Base-by-base conservation (phyloP, 1,140 invertebrate genomes). In the Mercenaria mercenaria region DNA sequence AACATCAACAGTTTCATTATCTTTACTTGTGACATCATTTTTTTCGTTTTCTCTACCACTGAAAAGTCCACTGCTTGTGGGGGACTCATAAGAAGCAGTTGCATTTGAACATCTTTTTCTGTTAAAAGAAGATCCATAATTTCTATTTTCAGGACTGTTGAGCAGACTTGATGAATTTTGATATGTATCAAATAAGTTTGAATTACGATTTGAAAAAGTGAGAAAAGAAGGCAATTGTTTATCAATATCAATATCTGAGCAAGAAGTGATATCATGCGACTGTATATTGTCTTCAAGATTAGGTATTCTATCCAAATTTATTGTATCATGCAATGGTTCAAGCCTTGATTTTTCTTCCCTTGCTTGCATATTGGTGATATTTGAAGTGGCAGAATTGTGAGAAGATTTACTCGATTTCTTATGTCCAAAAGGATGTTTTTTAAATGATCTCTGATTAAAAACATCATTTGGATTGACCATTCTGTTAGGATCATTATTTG, bases 351-450 rank as follows among this genome's bases (percentile, higher is more conserved):
- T 6, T 2, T 8, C 34, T 20, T 34, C 32, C 1, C 18, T 26
- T 59, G 56, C 26, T 72, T 72, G 67, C 2, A 37, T 4, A 32
- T 67, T 29, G 26, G 61, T 32, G 23, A 23, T 23, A 56, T 80
- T 26, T 18, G 4, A 4, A 1, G 47, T 4, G 13, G 29, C 26
- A 59, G 79, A 61, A 8, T 34, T 61, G 15, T 79, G 3, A 6
- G 3, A 8, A 10, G 32, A 43, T 72, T 88, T 80, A 26, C 77
- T 81, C 0, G 88, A 83, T 37, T 89, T 89, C 43, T 89, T 89
- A 47, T 89, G 88, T 23, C 88, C 88, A 83, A 41, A 81, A 20
- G 88, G 88, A 50, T 89, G 88, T 50, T 89, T 89, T 43, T 89
- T 89, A 50, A 89, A 89, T 4, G 50, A 47, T 64, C 72, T 83